Evolutionary conservation across 2,888 invertebrate genomes (phyloP), one percentile per base, ranked within the genome.

Genomic region (Beris morrisii): DNA sequence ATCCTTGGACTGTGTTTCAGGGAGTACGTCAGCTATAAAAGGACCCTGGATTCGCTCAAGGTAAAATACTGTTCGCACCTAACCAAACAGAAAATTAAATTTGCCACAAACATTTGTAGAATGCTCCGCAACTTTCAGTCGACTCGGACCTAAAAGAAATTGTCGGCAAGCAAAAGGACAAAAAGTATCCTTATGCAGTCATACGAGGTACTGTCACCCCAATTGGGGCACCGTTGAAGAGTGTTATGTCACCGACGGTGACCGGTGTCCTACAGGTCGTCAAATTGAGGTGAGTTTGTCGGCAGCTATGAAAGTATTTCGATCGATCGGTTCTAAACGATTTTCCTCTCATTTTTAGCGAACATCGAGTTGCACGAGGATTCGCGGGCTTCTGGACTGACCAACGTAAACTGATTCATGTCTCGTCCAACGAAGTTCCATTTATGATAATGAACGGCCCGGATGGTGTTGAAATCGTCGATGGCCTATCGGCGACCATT

Each of bases 341-440:
- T 45, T 45, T 45, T n/a, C n/a, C 11, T 45, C n/a, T 45, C 2
- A 45, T 45, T 11, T 66, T 0, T 71, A 90, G 90, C 74, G 92
- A 93, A 80, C 92, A 92, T 83, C 88, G 91, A 5, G 86, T 92
- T 70, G 89, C 91, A n/a, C 83, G 92, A 73, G 90, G 88, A 43
- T 88, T 90, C 5, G 88, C 90, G n/a, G 93, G 93, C 4, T 92
- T 92, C 80, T 93, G 93, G 93, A 88, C 90, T 0, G 91, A 93
- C 73, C 89, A 90, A 74, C 88, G 90, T 46, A 86, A 90, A 70
- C 86, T 89, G 1, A 87, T 94, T 69, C 89, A 92, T 74, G 89
- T 91, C 74, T 87, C 90, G 9, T 87, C 87, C 75, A 92, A 93
- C 77, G 85, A 87, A 59, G 89, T 92, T 75, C 94, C 94, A 3